phyloP scores from a whole-genome alignment of 2,797 vertebrate genomes.

The Tragopan temminckii region DNA sequence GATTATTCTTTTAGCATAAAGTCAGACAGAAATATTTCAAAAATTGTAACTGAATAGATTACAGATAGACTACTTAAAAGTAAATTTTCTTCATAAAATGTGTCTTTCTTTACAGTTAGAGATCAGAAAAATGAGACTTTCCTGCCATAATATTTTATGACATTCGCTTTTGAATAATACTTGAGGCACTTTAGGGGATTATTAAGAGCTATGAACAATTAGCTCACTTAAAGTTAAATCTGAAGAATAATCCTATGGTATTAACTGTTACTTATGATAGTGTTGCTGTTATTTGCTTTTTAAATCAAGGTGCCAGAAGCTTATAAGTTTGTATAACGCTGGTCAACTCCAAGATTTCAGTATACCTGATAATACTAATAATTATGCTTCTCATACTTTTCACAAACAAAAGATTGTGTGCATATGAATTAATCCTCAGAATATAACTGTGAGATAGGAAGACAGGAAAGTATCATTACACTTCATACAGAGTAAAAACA shows the following conservation, averaged over 20 bases:
- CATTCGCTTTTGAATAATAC: constrained; percentile 29
- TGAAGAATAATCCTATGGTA: neutral
- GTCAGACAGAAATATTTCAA: constrained; percentile 6
- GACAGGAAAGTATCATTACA: neutral
- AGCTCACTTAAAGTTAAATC: neutral
- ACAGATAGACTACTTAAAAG: neutral
- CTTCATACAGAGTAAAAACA: neutral
- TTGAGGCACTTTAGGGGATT: constrained; percentile 22
- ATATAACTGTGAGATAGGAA: neutral
- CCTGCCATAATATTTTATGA: constrained; percentile 14
- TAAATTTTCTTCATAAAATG: neutral
- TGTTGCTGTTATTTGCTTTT: neutral
- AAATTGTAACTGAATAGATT: neutral
- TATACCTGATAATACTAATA: neutral
- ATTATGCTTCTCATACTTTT: neutral
- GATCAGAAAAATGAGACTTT: neutral
- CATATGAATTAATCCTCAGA: neutral
- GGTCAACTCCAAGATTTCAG: neutral
- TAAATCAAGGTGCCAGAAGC: neutral
- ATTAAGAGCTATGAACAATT: constrained; percentile 19
- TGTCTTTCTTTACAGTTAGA: constrained; percentile 22
- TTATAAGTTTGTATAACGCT: neutral
- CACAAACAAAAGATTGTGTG: neutral
- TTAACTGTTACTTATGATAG: neutral
- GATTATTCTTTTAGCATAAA: neutral